phyloP scores from a whole-genome alignment of 2,113 vertebrate species.

The Colaptes auratus region DNA sequence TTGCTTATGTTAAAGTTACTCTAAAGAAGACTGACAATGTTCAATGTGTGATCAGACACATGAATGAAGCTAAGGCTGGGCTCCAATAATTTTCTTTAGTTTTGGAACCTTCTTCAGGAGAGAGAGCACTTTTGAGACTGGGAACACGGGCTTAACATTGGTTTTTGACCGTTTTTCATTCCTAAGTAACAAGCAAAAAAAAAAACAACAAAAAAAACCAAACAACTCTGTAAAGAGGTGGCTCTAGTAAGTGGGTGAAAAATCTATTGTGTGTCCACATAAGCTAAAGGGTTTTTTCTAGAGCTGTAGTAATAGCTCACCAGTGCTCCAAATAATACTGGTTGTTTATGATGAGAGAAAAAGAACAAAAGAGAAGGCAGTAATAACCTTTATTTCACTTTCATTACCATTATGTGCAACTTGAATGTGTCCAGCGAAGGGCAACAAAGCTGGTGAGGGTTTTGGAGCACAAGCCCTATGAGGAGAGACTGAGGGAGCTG shows the following conservation, averaged over 20 bases:
- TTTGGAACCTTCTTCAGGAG: background rate
- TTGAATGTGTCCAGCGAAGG: too few species aligned
- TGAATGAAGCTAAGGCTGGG: background rate
- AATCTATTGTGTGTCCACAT: background rate
- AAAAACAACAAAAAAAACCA: slow-evolving; percentile 3
- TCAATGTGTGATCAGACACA: background rate
- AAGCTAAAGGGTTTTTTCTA: background rate
- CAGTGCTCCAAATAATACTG: background rate
- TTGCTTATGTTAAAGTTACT: background rate
- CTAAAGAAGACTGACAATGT: background rate
- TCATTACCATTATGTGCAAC: background rate
- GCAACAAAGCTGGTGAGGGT: too few species aligned
- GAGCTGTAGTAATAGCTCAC: background rate
- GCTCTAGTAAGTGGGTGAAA: background rate
- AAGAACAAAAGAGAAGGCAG: background rate
- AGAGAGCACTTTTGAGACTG: background rate
- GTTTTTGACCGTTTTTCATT: background rate
- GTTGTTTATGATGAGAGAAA: background rate
- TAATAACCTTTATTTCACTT: slow-evolving; percentile 29
- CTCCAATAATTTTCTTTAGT: background rate
- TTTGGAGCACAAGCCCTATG: too few species aligned
- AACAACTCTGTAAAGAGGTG: background rate
- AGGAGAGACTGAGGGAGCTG: too few species aligned
- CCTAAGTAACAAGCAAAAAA: slow-evolving; percentile 11
- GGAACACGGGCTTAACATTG: background rate